These are phyloP conservation scores for Leptinotarsa undecemlineata DNA, from an alignment of 1,140 invertebrate genomes.

Conservation along the genomic window DNA sequence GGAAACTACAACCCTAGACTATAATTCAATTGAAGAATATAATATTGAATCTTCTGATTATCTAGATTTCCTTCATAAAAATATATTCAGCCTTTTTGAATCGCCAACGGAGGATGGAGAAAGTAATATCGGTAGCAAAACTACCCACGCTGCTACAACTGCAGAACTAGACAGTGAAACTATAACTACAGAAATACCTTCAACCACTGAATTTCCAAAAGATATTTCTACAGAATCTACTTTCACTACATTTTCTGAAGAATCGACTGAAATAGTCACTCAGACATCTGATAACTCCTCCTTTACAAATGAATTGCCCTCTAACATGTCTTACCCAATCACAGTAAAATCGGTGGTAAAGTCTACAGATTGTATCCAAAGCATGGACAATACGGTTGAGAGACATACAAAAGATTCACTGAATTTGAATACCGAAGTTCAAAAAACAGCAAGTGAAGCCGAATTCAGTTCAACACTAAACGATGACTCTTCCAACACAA, in stretches of 20 bases:
- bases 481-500: neutral
- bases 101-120: conserved; percentile 33
- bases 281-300: neutral
- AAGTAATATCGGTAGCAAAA: neutral
- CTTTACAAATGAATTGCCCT: neutral
- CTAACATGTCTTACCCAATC: neutral
- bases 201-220: conserved; percentile 15
- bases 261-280: neutral
- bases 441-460: conserved; percentile 24
- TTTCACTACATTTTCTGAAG: conserved; percentile 19
- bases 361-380: conserved; percentile 46
- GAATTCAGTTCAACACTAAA: neutral
- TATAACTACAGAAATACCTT: conserved; percentile 23
- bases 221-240: conserved; percentile 20
- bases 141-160: conserved; percentile 5
- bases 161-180: conserved; percentile 15
- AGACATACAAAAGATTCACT: conserved; percentile 20
- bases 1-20: no score
- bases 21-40: no score
- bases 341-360: conserved; percentile 44
- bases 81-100: conserved; percentile 40
- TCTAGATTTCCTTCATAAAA: conserved; percentile 15
- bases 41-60: neutral
- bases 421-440: conserved; percentile 31
- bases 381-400: conserved; percentile 18